Conservation (phyloP, 2,888 invertebrate species). For the Folsomia manolachei region DNA sequence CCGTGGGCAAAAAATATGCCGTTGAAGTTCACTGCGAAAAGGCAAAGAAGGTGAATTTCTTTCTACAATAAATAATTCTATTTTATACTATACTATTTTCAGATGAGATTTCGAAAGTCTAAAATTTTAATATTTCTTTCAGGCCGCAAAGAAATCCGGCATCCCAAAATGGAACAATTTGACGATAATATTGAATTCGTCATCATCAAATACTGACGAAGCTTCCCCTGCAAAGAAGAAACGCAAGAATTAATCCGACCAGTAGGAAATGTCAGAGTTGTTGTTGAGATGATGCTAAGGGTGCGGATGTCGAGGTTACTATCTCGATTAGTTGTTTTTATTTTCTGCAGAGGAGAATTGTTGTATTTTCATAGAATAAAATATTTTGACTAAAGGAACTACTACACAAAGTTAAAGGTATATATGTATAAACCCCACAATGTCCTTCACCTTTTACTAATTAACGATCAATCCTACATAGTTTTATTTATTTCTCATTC, state of each 20-base stretch:
- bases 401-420: not conserved
- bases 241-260: constrained; percentile 36
- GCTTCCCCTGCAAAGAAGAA: constrained; percentile 34
- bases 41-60: constrained; percentile 38
- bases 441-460: not conserved
- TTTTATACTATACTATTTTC: constrained; percentile 8
- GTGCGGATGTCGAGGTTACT: not conserved
- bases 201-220: constrained; percentile 28
- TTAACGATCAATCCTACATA: constrained; percentile 2
- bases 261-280: not conserved
- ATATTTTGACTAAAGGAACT: not conserved
- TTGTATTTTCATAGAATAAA: constrained; percentile 1
- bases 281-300: not conserved
- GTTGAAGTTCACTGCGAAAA: constrained; percentile 43
- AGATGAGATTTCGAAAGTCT: not conserved
- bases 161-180: constrained; percentile 44
- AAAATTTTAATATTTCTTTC: not conserved
- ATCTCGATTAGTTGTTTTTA: not conserved
- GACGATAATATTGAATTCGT: constrained; percentile 42
- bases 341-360: not conserved
- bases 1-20: constrained; percentile 34
- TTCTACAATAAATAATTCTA: not conserved
- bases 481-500: not conserved
- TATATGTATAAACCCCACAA: not conserved
- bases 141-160: constrained; percentile 36